Evolutionary conservation across 2,113 vertebrate genomes (phyloP).

Genomic region (Murina feae): DNA sequence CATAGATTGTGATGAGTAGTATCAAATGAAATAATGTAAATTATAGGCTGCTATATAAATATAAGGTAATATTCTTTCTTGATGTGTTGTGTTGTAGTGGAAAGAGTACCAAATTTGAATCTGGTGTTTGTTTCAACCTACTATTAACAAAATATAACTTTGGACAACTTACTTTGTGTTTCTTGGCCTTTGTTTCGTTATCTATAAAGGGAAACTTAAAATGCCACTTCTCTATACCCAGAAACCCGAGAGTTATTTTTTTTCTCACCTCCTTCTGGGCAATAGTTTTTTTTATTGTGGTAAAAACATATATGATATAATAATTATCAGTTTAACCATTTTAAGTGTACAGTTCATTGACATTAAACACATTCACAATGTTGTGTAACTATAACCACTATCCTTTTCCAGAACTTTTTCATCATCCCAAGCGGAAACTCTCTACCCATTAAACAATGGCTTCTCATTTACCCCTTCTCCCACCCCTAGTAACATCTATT

Average conservation of each 20-base stretch:
- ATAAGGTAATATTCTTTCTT: not conserved
- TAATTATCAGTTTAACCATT: not conserved
- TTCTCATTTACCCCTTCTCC: not conserved
- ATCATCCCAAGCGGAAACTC: not conserved
- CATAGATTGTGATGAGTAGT: constrained; percentile 25
- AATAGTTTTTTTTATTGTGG: not conserved
- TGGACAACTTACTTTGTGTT: not conserved
- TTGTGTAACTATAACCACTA: not conserved
- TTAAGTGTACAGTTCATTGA: not conserved
- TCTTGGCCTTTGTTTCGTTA: constrained; percentile 1
- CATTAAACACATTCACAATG: not conserved
- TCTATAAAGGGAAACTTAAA: not conserved
- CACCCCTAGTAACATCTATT: not conserved
- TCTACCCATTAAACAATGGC: not conserved
- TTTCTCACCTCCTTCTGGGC: not conserved
- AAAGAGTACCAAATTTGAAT: not conserved
- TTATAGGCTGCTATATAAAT: not conserved
- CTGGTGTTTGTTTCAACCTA: not conserved
- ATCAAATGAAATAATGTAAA: constrained; percentile 20
- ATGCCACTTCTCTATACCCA: not conserved
- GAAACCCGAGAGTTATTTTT: not conserved
- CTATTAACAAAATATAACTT: not conserved
- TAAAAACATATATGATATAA: not conserved
- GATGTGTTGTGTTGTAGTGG: not conserved
- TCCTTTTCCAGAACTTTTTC: constrained; percentile 3